These are phyloP conservation scores for Magallana angulata DNA, from an alignment of 1,140 invertebrate species.

Conservation along the genomic window DNA sequence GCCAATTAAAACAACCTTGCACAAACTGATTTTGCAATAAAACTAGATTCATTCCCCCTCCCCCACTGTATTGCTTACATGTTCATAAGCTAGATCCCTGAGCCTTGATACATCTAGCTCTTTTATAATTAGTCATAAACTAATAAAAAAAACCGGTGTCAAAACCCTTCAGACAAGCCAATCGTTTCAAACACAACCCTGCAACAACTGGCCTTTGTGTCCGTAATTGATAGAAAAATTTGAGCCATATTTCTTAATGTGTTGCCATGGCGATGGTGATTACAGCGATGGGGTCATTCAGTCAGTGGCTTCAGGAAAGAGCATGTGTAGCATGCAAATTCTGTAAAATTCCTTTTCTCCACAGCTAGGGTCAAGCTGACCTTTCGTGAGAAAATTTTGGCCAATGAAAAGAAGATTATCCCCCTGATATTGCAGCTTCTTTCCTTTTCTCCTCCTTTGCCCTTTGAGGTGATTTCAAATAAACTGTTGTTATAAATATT, in stretches of 20 bases:
- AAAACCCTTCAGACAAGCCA: not conserved
- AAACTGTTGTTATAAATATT: no score
- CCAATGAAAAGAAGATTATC: slow-evolving; percentile 5
- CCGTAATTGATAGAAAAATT: slow-evolving; percentile 41
- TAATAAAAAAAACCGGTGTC: not conserved
- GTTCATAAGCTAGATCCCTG: not conserved
- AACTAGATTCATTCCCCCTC: not conserved
- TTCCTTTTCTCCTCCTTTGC: no score
- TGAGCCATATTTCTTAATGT: slow-evolving; percentile 41
- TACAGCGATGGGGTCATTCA: slow-evolving; percentile 41
- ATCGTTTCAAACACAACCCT: slow-evolving; percentile 3
- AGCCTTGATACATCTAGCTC: not conserved
- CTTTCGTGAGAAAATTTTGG: slow-evolving; percentile 14
- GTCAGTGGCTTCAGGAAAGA: slow-evolving; percentile 7
- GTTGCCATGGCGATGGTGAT: slow-evolving; percentile 43
- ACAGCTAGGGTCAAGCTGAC: slow-evolving; percentile 21
- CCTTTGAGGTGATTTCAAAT: no score
- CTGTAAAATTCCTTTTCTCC: slow-evolving; percentile 4
- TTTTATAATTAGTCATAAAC: slow-evolving; percentile 7
- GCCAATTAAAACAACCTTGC: not conserved
- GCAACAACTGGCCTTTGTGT: slow-evolving; percentile 11
- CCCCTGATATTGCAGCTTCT: no score
- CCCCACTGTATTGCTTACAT: not conserved
- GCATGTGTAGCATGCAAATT: slow-evolving; percentile 45
- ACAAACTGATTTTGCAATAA: not conserved